Evolutionary conservation across 2,888 invertebrate genomes (phyloP), one percentile per base, ranked within the genome.

Genomic region (Cancer borealis): DNA sequence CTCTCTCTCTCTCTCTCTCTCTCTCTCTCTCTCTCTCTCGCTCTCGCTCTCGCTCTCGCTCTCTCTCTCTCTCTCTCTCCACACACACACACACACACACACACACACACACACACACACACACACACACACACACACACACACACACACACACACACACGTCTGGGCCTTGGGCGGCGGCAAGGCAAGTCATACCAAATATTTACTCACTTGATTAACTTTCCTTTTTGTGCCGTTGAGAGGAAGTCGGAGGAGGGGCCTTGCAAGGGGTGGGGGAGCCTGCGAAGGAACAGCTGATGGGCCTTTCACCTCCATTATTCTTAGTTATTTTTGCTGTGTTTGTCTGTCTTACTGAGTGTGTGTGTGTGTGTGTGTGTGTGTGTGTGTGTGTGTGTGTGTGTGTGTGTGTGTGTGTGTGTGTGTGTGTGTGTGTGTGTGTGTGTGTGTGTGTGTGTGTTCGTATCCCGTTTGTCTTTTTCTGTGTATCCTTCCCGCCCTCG

Each of bases 1-100:
- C 79, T 79, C 79, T 79, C 79, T 79, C 79, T 79, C 79, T 79
- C 79, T 79, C 79, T 79, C 79, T 79, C 79, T 79, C 79, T 79
- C 79, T 79, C 79, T 79, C 79, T 79, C 79, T 79, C 79, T 79
- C 79, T 79, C 79, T 79, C 79, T 66, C 79, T 79, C 79, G 26
- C 79, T 79, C 79, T 79, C 79, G 26, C 79, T 79, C 79, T 79
- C 79, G 26, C 79, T 79, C 79, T 79, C 79, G 26, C 79, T 79
- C 79, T 79, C 79, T 79, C 79, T 79, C 79, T 79, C 26, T 79
- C 79, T 79, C 79, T 26, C 26, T 26, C 79, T 26, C 79, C 79
- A 26, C 79, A 79, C 79, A 79, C 79, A 79, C 79, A 79, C 79
- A 79, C 79, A 79, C 79, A 79, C 79, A 30, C 79, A 30, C 79